Conservation (phyloP, 1,140 invertebrate species). For the Cyclina sinensis region DNA sequence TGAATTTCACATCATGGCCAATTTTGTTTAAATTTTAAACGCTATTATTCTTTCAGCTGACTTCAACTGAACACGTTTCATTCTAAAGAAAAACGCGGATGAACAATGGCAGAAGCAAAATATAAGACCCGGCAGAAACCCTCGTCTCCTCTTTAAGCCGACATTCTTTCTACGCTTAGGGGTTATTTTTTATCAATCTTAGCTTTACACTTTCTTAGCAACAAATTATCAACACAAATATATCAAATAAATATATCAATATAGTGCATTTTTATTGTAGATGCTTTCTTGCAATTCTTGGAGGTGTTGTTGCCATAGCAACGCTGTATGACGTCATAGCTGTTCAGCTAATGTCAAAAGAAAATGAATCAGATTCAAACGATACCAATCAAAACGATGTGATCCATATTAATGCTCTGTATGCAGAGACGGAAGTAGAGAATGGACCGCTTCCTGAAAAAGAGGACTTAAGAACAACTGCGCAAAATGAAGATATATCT, state of each 20-base stretch:
- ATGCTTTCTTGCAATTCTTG: conserved; percentile 18
- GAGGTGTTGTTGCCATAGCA: not conserved
- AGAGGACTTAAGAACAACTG: not conserved
- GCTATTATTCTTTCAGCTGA: no score
- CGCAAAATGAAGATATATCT: not conserved
- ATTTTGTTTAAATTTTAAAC: no score
- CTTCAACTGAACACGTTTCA: no score
- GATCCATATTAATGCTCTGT: not conserved
- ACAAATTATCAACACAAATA: no score
- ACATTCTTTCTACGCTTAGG: no score
- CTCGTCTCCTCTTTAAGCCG: no score
- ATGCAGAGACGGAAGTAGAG: not conserved
- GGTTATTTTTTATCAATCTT: no score
- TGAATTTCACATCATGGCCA: no score
- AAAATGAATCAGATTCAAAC: not conserved
- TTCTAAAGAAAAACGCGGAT: no score
- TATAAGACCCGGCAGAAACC: no score
- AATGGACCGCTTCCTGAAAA: not conserved
- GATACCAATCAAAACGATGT: not conserved
- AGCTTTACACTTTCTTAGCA: no score
- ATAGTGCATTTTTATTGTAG: not conserved
- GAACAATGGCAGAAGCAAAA: no score
- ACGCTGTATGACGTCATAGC: conserved; percentile 47
- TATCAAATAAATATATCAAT: not conserved
- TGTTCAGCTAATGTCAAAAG: not conserved